Conservation (phyloP, 2,888 invertebrate species). For the Linnaemya vulpina region DNA sequence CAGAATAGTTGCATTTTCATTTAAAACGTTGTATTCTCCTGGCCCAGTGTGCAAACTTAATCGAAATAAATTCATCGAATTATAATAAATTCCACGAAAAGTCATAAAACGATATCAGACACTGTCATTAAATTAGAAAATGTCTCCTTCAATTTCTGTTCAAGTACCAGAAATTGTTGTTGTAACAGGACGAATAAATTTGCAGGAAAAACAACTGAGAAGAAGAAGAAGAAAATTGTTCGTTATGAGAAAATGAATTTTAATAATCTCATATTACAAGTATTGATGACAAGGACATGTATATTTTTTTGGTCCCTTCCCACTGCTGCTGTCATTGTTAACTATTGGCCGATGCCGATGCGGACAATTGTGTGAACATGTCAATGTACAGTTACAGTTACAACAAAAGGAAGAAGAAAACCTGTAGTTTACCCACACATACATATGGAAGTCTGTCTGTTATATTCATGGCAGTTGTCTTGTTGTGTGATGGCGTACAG, state of each 20-base stretch:
- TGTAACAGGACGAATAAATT: background rate
- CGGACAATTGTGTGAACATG: constrained; percentile 15
- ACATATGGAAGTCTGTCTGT: background rate
- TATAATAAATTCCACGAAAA: background rate
- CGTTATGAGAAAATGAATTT: constrained; percentile 31
- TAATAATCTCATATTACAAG: constrained; percentile 17
- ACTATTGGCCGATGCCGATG: background rate
- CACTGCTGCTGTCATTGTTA: background rate
- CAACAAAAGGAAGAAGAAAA: constrained; percentile 3
- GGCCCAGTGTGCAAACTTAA: no score
- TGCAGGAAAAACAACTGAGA: constrained; percentile 6
- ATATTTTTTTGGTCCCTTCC: background rate
- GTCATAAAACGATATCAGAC: background rate
- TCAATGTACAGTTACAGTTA: background rate
- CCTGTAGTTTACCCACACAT: background rate
- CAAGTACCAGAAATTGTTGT: background rate
- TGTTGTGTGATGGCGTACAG: background rate
- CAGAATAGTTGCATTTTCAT: no score
- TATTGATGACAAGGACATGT: constrained; percentile 51
- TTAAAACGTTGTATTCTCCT: no score
- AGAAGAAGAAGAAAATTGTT: constrained; percentile 6
- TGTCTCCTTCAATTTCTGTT: background rate
- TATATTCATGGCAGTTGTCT: background rate
- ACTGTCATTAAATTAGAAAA: background rate
- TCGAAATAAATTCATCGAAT: no score